phyloP scores from a whole-genome alignment of 35 echinoderm and acorn worm species.

The Anneissia japonica region DNA sequence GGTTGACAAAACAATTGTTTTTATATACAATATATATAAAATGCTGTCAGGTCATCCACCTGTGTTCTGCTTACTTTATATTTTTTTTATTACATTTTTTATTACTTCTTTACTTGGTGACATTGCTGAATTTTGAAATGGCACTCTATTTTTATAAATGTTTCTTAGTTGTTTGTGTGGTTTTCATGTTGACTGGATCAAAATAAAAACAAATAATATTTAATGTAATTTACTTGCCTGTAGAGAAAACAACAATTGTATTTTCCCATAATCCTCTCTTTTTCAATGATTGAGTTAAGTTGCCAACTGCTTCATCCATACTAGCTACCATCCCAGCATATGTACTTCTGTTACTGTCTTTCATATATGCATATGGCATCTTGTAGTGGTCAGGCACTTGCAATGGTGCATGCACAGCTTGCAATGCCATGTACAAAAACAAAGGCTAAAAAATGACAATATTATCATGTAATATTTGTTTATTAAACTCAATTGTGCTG shows the following conservation, averaged over 20 bases:
- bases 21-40: too few species aligned
- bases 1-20: too few species aligned
- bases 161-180: too few species aligned
- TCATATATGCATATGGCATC: slow-evolving; percentile 50
- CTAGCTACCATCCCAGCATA: slow-evolving; percentile 82
- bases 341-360: slow-evolving; percentile 25
- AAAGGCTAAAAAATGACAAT: slow-evolving; percentile 58
- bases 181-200: background rate
- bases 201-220: background rate
- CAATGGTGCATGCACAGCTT: slow-evolving; percentile 75
- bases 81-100: too few species aligned
- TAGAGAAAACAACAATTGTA: slow-evolving; percentile 85
- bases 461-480: too few species aligned
- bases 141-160: too few species aligned
- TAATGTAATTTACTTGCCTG: slow-evolving; percentile 40
- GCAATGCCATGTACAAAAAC: slow-evolving; percentile 80
- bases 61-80: too few species aligned
- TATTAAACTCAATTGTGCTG: too few species aligned
- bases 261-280: slow-evolving; percentile 59
- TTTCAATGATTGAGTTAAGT: slow-evolving; percentile 65
- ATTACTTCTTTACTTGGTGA: too few species aligned
- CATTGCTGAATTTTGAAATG: too few species aligned
- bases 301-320: slow-evolving; percentile 92
- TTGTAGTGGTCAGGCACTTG: slow-evolving; percentile 73
- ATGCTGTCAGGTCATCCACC: too few species aligned